Evolutionary conservation across 2,797 vertebrate species (phyloP), one percentile per base, ranked within the genome.

Genomic region (Rhinophrynus dorsalis): DNA sequence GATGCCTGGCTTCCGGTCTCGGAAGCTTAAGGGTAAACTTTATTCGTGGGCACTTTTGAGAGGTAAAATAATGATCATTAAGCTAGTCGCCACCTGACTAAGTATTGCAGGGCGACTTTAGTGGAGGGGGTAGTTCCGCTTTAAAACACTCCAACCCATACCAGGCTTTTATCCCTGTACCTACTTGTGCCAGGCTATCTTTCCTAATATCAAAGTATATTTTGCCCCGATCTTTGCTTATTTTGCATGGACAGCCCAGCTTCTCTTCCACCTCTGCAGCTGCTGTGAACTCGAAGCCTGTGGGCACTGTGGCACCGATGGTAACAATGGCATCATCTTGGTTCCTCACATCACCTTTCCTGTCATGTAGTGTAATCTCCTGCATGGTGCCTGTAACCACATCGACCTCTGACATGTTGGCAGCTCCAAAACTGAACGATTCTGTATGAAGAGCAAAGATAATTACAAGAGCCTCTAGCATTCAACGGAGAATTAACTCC

Each of bases 291-390:
- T 99, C 96, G 74, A 98, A 98, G 0, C 96, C 96, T 2, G 97
- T 98, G n/a, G 96, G 96, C 40, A 98, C 94, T 0, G 96, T 99
- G 5, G 96, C 96, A 69, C 95, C 95, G 35, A 97, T 79, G 24
- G 88, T 94, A 58, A 92, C 89, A 0, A 66, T 76, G 67, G 90
- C 74, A 17, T 77, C n/a, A 3, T 82, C 57, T 15, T 48, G 42
- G 23, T 51, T 74, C 61, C 37, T 42, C 23, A 3, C 17, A 44
- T 2, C 44, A 56, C 61, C 52, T 18, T 55, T 66, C 44, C 54
- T 38, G 1, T 74, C 78, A n/a, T 37, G 21, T 47, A 81, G 59
- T 3, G 47, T 78, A 61, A 78, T 40, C 65, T 81, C 75, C 18
- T 68, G 44, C 30, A 81, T 30, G 1, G 59, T 62, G n/a, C 74